phyloP scores from a whole-genome alignment of 1,140 invertebrate genomes.

The Sinonovacula constricta region DNA sequence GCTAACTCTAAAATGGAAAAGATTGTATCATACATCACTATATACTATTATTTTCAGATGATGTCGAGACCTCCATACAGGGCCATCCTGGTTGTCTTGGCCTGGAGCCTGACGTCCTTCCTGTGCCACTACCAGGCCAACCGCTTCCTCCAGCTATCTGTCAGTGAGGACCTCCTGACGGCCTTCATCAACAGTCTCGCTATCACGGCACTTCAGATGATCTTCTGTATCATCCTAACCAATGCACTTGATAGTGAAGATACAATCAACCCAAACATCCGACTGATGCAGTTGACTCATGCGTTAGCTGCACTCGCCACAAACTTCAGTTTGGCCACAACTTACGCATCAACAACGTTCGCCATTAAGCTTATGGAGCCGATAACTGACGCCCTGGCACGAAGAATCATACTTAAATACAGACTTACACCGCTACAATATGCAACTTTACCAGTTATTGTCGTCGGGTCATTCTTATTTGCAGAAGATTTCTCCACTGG shows the following conservation, averaged over 20 bases:
- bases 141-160: not conserved
- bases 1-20: no score
- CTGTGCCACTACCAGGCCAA: not conserved
- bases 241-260: not conserved
- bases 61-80: no score
- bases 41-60: no score
- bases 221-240: not conserved
- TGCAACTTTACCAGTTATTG: not conserved
- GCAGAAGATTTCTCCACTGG: not conserved
- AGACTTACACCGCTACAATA: not conserved
- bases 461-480: not conserved
- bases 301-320: not conserved
- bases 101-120: not conserved
- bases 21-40: no score
- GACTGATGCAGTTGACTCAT: not conserved
- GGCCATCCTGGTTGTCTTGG: no score
- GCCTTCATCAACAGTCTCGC: not conserved
- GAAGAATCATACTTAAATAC: not conserved
- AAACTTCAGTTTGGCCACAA: slow-evolving; percentile 6
- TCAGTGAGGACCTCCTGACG: not conserved
- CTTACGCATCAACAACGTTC: slow-evolving; percentile 7
- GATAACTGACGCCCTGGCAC: not conserved
- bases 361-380: slow-evolving; percentile 16
- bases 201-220: not conserved
- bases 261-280: not conserved